Conservation (phyloP, 2,113 vertebrate species). For the Lamprotornis superbus region DNA sequence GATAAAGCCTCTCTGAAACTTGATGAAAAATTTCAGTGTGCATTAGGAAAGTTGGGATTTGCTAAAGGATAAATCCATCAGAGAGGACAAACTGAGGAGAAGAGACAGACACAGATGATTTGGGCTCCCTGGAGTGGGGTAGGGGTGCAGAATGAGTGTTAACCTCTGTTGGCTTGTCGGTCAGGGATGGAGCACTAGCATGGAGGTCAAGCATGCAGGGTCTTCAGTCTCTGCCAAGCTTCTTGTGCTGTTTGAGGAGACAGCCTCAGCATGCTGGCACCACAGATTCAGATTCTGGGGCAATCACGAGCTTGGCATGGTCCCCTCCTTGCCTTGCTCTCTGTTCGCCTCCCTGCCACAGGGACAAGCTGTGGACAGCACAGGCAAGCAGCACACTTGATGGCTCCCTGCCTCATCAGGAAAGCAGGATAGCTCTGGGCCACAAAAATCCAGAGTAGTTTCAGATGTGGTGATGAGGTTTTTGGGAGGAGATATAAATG, state of each 20-base stretch:
- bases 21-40: conserved; percentile 36
- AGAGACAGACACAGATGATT: background rate
- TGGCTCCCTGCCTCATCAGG: background rate
- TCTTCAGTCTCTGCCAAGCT: background rate
- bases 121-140: background rate
- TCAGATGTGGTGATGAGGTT: background rate
- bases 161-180: background rate
- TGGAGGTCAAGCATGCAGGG: background rate
- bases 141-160: background rate
- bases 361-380: background rate
- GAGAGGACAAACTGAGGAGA: background rate
- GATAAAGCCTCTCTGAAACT: conserved; percentile 33
- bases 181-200: background rate
- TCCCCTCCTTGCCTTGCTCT: background rate
- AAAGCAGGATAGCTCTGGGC: background rate
- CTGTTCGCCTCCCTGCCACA: background rate
- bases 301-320: background rate
- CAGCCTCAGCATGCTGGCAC: background rate
- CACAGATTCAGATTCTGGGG: background rate
- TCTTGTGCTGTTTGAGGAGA: background rate
- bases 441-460: background rate
- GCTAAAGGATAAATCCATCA: conserved; percentile 15
- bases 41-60: conserved; percentile 6
- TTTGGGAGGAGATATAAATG: background rate
- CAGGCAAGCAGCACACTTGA: background rate